phyloP scores from a whole-genome alignment of 2,888 invertebrate genomes.

The Mylabris sibirica region DNA sequence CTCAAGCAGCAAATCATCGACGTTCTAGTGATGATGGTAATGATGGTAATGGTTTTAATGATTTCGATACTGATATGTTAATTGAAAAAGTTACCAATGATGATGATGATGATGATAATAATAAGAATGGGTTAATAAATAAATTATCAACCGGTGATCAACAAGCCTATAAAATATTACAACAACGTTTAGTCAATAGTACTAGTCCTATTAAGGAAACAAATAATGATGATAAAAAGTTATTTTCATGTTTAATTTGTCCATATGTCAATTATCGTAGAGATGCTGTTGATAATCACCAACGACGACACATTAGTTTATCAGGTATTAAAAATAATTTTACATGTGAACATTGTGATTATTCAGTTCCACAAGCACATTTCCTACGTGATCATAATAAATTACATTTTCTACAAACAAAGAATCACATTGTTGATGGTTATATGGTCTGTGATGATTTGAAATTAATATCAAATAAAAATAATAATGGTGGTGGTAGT shows the following conservation, averaged over 20 bases:
- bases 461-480: slow-evolving; percentile 65
- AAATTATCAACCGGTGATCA: slow-evolving; percentile 70
- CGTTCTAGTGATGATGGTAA: slow-evolving; percentile 44
- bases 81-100: slow-evolving; percentile 42
- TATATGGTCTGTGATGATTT: slow-evolving; percentile 69
- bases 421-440: slow-evolving; percentile 67
- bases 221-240: slow-evolving; percentile 68
- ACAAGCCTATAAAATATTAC: slow-evolving; percentile 68
- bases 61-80: slow-evolving; percentile 35
- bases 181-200: slow-evolving; percentile 64
- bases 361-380: slow-evolving; percentile 77
- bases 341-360: slow-evolving; percentile 84
- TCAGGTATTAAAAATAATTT: slow-evolving; percentile 68
- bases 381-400: slow-evolving; percentile 81
- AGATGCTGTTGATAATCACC: slow-evolving; percentile 78
- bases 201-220: slow-evolving; percentile 63
- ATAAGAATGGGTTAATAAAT: slow-evolving; percentile 63
- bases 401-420: slow-evolving; percentile 74
- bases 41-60: slow-evolving; percentile 17
- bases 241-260: slow-evolving; percentile 77
- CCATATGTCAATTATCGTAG: slow-evolving; percentile 80
- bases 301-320: slow-evolving; percentile 74
- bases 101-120: too few relatives aligned
- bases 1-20: slow-evolving; percentile 65
- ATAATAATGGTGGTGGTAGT: slow-evolving; percentile 59